Percentiles rank a stretch among this genome's conserved stretches.
These are phyloP conservation scores for Ginglymostoma cirratum DNA, from an alignment of 2,113 vertebrate species.

Conservation along the genomic window DNA sequence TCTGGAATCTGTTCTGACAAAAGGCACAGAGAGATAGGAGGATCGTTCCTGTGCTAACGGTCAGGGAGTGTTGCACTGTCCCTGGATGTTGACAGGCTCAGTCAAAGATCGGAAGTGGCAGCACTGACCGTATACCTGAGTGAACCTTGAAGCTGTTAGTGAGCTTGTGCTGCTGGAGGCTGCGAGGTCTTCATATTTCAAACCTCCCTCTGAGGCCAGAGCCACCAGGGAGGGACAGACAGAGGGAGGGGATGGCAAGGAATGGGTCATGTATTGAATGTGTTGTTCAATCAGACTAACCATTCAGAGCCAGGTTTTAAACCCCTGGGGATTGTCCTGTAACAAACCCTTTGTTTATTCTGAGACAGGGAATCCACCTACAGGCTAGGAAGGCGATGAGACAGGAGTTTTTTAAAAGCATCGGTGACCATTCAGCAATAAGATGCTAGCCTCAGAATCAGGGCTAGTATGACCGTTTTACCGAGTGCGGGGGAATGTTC, in stretches of 20 bases:
- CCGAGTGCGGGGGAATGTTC: conserved; percentile 41
- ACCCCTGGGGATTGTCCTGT: not conserved
- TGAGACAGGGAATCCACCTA: not conserved
- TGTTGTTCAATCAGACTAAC: not conserved
- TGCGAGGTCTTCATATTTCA: not conserved
- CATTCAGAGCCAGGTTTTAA: not conserved
- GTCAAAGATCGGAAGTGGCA: not conserved
- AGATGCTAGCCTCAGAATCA: conserved; percentile 37
- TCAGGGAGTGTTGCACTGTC: not conserved
- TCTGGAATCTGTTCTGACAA: not conserved
- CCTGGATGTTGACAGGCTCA: not conserved
- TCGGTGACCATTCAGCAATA: not conserved
- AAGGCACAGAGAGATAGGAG: not conserved
- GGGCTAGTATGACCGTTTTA: conserved; percentile 43
- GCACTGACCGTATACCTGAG: not conserved
- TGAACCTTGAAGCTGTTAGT: not conserved
- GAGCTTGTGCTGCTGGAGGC: not conserved
- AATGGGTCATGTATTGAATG: not conserved
- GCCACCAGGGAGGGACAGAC: not conserved
- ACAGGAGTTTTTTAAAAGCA: not conserved
- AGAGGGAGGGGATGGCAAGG: not conserved
- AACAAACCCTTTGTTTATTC: not conserved
- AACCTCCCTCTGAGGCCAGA: not conserved
- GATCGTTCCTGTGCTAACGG: not conserved
- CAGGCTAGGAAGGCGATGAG: not conserved